phyloP scores from a whole-genome alignment of 2,797 vertebrate genomes.

The Acomys russatus region DNA sequence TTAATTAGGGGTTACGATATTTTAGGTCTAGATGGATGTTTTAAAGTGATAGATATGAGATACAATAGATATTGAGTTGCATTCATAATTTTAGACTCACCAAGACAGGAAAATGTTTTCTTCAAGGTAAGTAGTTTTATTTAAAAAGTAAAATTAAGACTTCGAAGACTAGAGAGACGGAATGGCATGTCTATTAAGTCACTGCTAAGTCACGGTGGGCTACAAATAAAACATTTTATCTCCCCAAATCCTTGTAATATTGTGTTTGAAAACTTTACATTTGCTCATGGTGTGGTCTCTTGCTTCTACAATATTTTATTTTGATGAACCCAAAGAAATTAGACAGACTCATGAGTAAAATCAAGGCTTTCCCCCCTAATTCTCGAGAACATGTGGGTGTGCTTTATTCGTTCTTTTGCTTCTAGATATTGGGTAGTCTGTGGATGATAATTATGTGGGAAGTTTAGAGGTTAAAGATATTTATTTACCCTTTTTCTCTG shows the following conservation, averaged over 20 bases:
- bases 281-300: not conserved
- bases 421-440: not conserved
- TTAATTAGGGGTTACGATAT: no score
- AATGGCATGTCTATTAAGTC: not conserved
- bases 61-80: no score
- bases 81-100: no score
- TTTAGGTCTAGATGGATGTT: no score
- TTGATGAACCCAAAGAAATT: not conserved
- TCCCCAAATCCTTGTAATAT: not conserved
- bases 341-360: not conserved
- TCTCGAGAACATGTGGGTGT: not conserved
- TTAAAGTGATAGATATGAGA: no score
- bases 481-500: not conserved
- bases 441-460: not conserved
- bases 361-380: not conserved
- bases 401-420: slow-evolving; percentile 5
- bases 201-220: not conserved
- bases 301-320: slow-evolving; percentile 51
- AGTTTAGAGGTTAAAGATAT: slow-evolving; percentile 13
- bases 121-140: not conserved
- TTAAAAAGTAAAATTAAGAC: not conserved
- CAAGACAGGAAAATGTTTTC: no score
- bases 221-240: not conserved
- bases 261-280: slow-evolving; percentile 27
- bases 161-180: not conserved